Conservation (phyloP, 2,113 vertebrate genomes). For the Rattus norvegicus region DNA sequence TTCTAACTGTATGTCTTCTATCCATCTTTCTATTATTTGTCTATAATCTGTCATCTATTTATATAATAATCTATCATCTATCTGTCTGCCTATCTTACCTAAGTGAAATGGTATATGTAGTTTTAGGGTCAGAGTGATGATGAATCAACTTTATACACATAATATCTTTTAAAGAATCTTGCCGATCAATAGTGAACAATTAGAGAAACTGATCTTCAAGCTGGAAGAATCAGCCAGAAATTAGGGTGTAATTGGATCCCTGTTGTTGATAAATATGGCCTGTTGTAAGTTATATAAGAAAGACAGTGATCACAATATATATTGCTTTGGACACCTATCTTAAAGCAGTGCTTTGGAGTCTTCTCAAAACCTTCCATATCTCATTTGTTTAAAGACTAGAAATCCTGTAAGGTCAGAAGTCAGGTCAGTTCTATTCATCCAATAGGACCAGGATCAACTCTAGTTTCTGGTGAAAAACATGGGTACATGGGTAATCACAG, state of each 20-base stretch:
- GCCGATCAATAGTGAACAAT: background rate
- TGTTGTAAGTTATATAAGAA: background rate
- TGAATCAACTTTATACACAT: background rate
- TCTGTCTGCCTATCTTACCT: background rate
- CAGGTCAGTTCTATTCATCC: background rate
- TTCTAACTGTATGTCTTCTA: background rate
- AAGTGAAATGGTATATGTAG: background rate
- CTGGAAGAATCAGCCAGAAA: background rate
- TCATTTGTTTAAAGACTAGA: background rate
- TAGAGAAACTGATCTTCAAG: background rate
- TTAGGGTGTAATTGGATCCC: fast-evolving
- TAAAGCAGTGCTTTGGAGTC: fast-evolving
- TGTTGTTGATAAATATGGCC: background rate
- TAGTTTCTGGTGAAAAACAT: background rate
- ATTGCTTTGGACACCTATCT: background rate
- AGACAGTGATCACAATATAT: background rate
- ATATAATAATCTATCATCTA: background rate
- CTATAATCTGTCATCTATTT: background rate
- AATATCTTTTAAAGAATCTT: background rate
- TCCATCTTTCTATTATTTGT: background rate
- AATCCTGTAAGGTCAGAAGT: background rate
- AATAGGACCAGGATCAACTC: background rate
- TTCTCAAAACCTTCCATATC: background rate
- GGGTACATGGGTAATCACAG: background rate
- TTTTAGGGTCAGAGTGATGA: background rate